phyloP scores from a whole-genome alignment of 64 coral and sea anemone genomes.

The Stichodactyla mertensii region DNA sequence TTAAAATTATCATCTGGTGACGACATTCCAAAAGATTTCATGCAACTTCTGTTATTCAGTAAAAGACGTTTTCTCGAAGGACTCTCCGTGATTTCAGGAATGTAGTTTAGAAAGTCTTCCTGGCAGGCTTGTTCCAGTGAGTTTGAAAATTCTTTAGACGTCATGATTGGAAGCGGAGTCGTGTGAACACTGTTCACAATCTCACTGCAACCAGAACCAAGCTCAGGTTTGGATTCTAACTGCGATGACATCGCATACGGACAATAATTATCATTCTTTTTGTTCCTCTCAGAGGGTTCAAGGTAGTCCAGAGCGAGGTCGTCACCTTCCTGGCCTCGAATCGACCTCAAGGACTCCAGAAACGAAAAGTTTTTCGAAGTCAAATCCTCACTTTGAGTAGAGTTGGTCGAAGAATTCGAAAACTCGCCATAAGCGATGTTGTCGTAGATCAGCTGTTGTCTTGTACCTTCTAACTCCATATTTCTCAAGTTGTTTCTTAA shows the following conservation, averaged over 20 bases:
- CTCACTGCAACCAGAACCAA: slow-evolving; percentile 22
- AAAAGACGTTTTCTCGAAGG: slow-evolving; percentile 9
- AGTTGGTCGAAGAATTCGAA: not conserved
- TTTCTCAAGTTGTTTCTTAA: not conserved
- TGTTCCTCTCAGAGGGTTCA: not conserved
- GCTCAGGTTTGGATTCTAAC: not conserved
- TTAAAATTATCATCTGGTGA: not conserved
- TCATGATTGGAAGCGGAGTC: not conserved
- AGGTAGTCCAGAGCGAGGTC: not conserved
- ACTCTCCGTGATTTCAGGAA: slow-evolving; percentile 49
- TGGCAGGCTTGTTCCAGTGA: slow-evolving; percentile 44
- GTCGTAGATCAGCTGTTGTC: not conserved
- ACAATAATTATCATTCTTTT: not conserved
- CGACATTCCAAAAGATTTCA: not conserved
- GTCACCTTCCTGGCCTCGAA: not conserved
- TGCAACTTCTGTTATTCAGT: not conserved
- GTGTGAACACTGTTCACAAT: not conserved
- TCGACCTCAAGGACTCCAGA: slow-evolving; percentile 6
- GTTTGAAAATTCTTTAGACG: slow-evolving; percentile 10
- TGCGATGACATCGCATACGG: not conserved
- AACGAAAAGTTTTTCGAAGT: slow-evolving; percentile 18
- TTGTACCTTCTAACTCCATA: not conserved
- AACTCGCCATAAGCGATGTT: not conserved
- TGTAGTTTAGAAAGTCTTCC: slow-evolving; percentile 54
- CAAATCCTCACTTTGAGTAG: not conserved